These are phyloP conservation scores for Xenentodon cancila DNA, from an alignment of 2,797 vertebrate genomes.

Conservation along the genomic window DNA sequence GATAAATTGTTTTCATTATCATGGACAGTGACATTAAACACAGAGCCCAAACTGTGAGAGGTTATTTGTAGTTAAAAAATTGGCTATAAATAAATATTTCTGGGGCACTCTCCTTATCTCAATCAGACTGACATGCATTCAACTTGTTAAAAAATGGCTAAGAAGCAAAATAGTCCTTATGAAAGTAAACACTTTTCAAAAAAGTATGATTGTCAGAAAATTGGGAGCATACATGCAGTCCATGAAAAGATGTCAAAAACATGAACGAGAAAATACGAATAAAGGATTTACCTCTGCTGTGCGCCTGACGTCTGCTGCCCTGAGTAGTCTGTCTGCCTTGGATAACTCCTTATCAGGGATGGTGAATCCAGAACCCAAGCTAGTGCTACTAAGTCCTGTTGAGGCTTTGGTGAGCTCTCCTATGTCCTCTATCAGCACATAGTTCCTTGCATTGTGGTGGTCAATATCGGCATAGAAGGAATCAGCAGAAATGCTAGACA, in stretches of 20 bases:
- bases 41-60: no score
- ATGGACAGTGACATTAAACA: no score
- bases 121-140: no score
- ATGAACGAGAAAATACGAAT: background rate
- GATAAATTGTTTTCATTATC: no score
- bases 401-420: conserved; percentile 95
- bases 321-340: conserved; percentile 93
- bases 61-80: no score
- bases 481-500: conserved; percentile 98
- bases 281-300: conserved; percentile 85
- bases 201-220: background rate
- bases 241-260: background rate
- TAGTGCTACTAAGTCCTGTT: conserved; percentile 82
- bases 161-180: no score
- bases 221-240: background rate
- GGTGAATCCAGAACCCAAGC: conserved; percentile 89
- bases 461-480: conserved; percentile 98
- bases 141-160: no score
- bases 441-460: conserved; percentile 92
- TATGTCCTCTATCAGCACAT: conserved; percentile 97
- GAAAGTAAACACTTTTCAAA: background rate
- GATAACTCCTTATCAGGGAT: conserved; percentile 94
- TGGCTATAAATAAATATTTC: no score
- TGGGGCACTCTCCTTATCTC: no score
- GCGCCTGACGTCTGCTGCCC: conserved; percentile 89